These are phyloP conservation scores for Microtus montanus DNA, from an alignment of 2,113 vertebrate genomes.

Conservation along the genomic window DNA sequence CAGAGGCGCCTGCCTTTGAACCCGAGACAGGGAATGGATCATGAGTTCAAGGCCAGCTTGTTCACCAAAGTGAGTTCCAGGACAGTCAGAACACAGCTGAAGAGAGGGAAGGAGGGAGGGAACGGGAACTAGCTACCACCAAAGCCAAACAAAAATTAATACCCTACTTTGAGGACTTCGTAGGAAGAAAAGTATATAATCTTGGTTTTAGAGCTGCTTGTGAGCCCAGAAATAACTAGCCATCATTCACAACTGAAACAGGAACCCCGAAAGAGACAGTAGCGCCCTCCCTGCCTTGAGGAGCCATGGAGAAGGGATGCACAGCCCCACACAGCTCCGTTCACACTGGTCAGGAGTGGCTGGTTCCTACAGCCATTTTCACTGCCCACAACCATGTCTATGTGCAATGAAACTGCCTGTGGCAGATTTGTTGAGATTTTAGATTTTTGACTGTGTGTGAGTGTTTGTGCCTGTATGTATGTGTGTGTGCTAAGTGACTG, in stretches of 20 bases:
- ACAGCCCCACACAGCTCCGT: too few relatives aligned
- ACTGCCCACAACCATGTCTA: not conserved
- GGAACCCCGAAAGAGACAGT: not conserved
- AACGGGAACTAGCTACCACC: not conserved
- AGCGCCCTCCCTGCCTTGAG: not conserved
- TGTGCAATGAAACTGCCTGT: not conserved
- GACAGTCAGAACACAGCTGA: not conserved
- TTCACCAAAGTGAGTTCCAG: not conserved
- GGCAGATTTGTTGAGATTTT: not conserved
- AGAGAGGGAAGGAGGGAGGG: not conserved
- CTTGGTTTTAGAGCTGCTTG: conserved; percentile 13
- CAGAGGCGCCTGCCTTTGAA: not conserved
- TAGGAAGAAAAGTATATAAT: not conserved
- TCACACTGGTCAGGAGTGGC: too few relatives aligned
- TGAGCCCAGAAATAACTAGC: conserved; percentile 14
- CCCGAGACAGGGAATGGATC: not conserved
- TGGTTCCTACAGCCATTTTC: not conserved
- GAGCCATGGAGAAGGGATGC: not conserved
- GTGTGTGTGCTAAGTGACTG: not conserved
- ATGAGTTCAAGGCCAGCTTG: not conserved
- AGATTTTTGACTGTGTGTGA: not conserved
- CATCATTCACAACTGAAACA: not conserved
- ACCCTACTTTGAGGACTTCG: conserved; percentile 2
- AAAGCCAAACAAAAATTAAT: conserved; percentile 50
- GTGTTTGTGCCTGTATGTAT: not conserved